A percentile compares a stretch with the other conserved stretches of the same genome.
phyloP scores from a whole-genome alignment of 2,797 vertebrate species.

The Fundulus diaphanus region DNA sequence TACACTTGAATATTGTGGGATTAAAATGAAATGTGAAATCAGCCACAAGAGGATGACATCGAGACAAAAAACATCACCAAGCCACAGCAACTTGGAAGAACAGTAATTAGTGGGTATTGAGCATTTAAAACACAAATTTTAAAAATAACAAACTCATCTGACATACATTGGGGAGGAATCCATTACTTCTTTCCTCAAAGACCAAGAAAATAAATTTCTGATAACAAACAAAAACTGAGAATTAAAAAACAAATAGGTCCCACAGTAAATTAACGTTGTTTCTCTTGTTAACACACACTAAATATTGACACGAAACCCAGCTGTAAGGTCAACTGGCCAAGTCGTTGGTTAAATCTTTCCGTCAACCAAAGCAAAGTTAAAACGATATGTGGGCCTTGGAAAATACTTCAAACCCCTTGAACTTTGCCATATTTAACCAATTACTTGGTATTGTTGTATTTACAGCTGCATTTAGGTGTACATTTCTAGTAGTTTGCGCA shows the following conservation, averaged over 20 bases:
- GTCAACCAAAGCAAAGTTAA: no score
- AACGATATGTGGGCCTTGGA: no score
- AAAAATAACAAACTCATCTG: no score
- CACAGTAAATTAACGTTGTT: not conserved
- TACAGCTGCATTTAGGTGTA: not conserved
- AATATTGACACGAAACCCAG: not conserved
- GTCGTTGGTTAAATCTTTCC: not conserved
- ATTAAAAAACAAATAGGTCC: not conserved
- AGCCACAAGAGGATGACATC: not conserved
- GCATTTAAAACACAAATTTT: no score
- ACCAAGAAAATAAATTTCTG: not conserved
- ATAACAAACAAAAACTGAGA: no score
- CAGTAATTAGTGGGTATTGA: not conserved
- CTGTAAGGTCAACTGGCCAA: not conserved
- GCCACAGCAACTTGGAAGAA: not conserved
- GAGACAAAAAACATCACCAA: not conserved
- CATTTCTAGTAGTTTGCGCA: not conserved
- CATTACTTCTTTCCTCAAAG: not conserved
- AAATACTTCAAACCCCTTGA: not conserved
- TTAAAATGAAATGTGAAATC: not conserved
- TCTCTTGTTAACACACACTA: not conserved
- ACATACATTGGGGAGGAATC: not conserved
- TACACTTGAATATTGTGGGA: not conserved
- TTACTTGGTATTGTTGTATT: not conserved
- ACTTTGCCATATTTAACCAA: not conserved